Conservation (phyloP, 1,140 invertebrate species). For the Zaprionus capensis region DNA sequence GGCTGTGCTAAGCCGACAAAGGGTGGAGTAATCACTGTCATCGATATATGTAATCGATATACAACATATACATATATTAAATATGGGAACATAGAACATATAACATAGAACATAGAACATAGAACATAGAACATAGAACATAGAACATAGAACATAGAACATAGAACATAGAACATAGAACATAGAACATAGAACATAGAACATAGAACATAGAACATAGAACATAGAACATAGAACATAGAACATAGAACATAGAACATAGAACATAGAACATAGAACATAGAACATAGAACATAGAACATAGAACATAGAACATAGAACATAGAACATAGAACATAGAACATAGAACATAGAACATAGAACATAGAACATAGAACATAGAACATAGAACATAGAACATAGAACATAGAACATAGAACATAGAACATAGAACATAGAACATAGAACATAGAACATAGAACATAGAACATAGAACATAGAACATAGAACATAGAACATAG, state of each 20-base stretch:
- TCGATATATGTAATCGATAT: background rate
- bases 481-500: conserved; percentile 2
- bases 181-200: conserved; percentile 6
- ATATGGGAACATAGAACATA: background rate
- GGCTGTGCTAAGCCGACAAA: conserved; percentile 2
- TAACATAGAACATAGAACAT: conserved; percentile 2
- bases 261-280: conserved; percentile 7
- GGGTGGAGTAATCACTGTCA: conserved; percentile 1
- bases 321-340: conserved; percentile 4
- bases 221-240: conserved; percentile 6
- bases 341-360: conserved; percentile 6
- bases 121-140: conserved; percentile 1
- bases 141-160: conserved; percentile 4
- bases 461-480: background rate
- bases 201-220: conserved; percentile 6
- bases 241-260: conserved; percentile 6
- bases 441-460: conserved; percentile 2
- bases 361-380: conserved; percentile 6
- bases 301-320: conserved; percentile 5
- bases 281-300: conserved; percentile 7
- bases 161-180: conserved; percentile 6
- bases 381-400: conserved; percentile 6
- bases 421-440: conserved; percentile 3
- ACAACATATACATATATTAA: background rate
- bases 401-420: conserved; percentile 4